Evolutionary conservation across 2,113 vertebrate species (phyloP).

Genomic region (Scartelaos histophorus): DNA sequence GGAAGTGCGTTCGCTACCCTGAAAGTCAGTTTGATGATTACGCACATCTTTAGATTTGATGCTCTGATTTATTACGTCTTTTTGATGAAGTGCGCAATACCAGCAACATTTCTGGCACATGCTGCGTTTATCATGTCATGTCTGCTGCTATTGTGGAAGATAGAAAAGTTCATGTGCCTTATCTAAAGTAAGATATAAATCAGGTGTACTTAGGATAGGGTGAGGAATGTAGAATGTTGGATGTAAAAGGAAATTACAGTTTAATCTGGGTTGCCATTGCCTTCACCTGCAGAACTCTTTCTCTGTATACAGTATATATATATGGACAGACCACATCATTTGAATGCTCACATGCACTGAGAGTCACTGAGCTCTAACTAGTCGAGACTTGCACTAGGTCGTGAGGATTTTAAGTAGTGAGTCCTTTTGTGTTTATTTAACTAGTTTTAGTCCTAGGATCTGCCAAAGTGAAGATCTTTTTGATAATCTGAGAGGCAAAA

Average conservation of each 20-base stretch:
- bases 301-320: too few relatives aligned
- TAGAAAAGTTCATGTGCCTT: neutral
- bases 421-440: too few relatives aligned
- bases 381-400: neutral
- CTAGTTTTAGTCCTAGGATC: too few relatives aligned
- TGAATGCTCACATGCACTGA: neutral
- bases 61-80: slow-evolving; percentile 11
- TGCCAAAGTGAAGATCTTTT: neutral
- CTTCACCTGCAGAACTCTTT: neutral
- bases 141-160: neutral
- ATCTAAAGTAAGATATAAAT: neutral
- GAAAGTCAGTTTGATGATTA: slow-evolving; percentile 50
- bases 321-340: neutral
- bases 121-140: neutral
- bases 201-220: neutral
- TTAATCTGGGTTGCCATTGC: neutral
- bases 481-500: too few relatives aligned
- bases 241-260: neutral
- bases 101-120: neutral
- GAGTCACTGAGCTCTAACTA: neutral
- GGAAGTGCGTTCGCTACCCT: slow-evolving; percentile 48
- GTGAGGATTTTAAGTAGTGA: neutral
- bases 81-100: neutral
- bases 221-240: neutral
- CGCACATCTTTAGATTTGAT: slow-evolving; percentile 42